Evolutionary conservation across 2,888 invertebrate species (phyloP), one percentile per base, ranked within the genome.

Genomic region (Pterostichus niger): DNA sequence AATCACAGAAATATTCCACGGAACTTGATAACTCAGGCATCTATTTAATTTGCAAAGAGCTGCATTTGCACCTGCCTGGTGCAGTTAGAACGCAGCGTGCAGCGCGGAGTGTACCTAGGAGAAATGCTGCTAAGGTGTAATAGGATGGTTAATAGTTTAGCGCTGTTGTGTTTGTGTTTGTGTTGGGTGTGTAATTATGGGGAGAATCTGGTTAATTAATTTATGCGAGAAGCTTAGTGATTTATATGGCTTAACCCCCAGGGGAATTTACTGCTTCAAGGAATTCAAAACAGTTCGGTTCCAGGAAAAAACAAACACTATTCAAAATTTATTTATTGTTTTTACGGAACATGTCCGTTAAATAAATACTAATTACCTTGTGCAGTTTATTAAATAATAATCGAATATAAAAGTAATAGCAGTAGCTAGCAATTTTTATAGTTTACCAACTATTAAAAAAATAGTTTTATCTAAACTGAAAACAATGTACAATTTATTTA

Each of bases 21-120:
- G 49, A 46, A 73, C 46, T 44, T 44, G 73, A 73, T 73, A 73
- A 73, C 73, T 73, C 73, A 46, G 11, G 24, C 44, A 73, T 59
- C 46, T 73, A 73, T 73, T 73, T 73, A 73, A 73, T 75, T 75
- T 52, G 75, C 52, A 31, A 49, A n/a, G 64, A 35, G 33, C 35
- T 49, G 49, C 49, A 11, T 40, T 49, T 49, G n/a, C 49, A 49
- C 49, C 49, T 49, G 49, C 6, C 49, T 64, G 13, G 64, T 64
- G 64, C 64, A 64, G 64, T 64, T 64, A 64, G n/a, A 33, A 35
- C 64, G n/a, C 64, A 64, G 64, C 64, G 33, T 31, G 64, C 24
- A n/a, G n/a, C n/a, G n/a, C n/a, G n/a, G 9, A 61, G 10, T 59
- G 13, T 15, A 13, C 59, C 6, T n/a, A 33, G 24, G 1, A 13